Evolutionary conservation across 37 sponge, comb jelly and placozoan species (phyloP).

Genomic region (Axinella damicornis): DNA sequence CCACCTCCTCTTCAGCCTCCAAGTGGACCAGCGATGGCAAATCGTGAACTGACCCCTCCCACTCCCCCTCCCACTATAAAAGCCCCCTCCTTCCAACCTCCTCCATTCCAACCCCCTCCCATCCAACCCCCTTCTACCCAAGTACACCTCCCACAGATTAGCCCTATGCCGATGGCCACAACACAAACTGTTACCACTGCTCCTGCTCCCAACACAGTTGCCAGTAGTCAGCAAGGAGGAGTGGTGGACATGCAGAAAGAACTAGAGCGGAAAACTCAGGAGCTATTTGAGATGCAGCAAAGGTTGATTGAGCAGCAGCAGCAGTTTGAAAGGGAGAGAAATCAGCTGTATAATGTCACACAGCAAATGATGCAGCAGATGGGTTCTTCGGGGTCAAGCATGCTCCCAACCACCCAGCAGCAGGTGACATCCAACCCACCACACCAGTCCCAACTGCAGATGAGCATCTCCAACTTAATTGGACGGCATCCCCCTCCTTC

Average conservation of each 20-base stretch:
- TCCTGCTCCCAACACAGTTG: background rate
- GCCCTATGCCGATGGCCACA: background rate
- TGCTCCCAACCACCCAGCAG: too few species aligned
- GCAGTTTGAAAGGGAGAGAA: conserved; percentile 61
- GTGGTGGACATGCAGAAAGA: conserved; percentile 40
- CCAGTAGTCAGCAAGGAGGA: background rate
- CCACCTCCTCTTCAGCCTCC: background rate
- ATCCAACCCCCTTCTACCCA: background rate
- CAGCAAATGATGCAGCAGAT: conserved; percentile 58
- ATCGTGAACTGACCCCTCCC: background rate
- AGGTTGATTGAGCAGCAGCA: conserved; percentile 63
- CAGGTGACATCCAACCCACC: too few species aligned
- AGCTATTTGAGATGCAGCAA: conserved; percentile 60
- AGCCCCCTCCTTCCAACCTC: background rate
- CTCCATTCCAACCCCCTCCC: background rate
- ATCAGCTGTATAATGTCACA: conserved; percentile 47
- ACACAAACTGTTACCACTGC: too few species aligned
- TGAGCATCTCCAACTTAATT: too few species aligned
- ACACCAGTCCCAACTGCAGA: too few species aligned
- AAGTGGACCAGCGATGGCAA: too few species aligned
- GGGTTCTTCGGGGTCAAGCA: too few species aligned
- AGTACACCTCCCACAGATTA: background rate
- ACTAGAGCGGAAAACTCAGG: conserved; percentile 55
- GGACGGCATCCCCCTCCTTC: too few species aligned
- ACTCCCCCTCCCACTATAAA: background rate